These are phyloP conservation scores for Drymonia ruficornis DNA, from an alignment of 2,888 invertebrate genomes.

Conservation along the genomic window DNA sequence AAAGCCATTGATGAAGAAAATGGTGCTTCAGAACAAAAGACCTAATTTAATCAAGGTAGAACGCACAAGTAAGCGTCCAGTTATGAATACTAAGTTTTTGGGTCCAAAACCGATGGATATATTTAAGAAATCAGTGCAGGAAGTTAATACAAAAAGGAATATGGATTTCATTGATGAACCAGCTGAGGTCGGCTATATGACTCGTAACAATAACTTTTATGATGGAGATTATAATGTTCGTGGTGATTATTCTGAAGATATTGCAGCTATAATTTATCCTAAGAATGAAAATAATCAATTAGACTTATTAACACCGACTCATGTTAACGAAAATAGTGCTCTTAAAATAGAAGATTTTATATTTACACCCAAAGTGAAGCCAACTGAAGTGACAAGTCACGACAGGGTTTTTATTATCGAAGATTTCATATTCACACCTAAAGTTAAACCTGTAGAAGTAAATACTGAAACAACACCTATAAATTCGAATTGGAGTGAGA, in stretches of 20 bases:
- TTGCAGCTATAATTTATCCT: not conserved
- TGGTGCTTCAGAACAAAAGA: slow-evolving; percentile 16
- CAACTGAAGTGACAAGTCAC: not conserved
- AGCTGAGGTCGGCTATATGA: slow-evolving; percentile 3
- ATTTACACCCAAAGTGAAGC: slow-evolving; percentile 12
- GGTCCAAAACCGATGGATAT: not conserved
- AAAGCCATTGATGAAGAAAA: slow-evolving; percentile 38
- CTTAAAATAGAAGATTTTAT: slow-evolving; percentile 3
- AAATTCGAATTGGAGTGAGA: slow-evolving; percentile 6
- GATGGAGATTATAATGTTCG: slow-evolving; percentile 1
- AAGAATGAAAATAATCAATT: not conserved
- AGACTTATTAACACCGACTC: not conserved
- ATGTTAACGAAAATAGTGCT: not conserved
- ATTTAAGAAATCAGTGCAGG: not conserved
- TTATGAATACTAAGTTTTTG: not conserved
- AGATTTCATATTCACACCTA: not conserved
- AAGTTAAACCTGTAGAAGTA: slow-evolving; percentile 5
- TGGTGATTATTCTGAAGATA: not conserved
- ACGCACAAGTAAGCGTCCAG: not conserved
- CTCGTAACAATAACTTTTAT: slow-evolving; percentile 1
- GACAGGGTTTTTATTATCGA: not conserved
- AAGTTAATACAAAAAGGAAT: not conserved
- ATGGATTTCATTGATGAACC: slow-evolving; percentile 6
- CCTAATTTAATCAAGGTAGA: not conserved
- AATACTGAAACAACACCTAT: slow-evolving; percentile 12